phyloP scores from a whole-genome alignment of 2,888 invertebrate genomes.

The Tanaodytes sp. region DNA sequence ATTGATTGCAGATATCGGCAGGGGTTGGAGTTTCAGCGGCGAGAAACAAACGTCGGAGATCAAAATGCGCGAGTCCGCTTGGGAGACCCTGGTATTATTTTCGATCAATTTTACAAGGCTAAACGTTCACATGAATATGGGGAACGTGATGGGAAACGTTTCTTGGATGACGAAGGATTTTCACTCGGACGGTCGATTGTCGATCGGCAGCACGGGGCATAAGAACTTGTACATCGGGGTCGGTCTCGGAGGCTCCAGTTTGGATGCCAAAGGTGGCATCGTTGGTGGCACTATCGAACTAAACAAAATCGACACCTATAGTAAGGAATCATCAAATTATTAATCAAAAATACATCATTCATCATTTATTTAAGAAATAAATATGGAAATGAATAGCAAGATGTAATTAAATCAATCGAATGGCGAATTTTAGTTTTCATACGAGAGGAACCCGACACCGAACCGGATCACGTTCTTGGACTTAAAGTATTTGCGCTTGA shows the following conservation, averaged over 20 bases:
- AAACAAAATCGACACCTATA: constrained; percentile 88
- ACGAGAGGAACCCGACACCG: constrained; percentile 89
- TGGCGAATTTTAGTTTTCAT: constrained; percentile 86
- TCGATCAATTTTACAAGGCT: constrained; percentile 96
- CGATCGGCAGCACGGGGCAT: constrained; percentile 94
- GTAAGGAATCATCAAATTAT: constrained; percentile 73
- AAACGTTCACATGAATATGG: constrained; percentile 99
- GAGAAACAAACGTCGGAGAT: constrained; percentile 77
- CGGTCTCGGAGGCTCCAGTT: constrained; percentile 89
- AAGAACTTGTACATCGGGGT: constrained; percentile 93
- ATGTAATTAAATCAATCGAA: too few relatives aligned
- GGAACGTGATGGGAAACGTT: constrained; percentile 99
- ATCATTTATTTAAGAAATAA: too few relatives aligned
- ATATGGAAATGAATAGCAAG: too few relatives aligned
- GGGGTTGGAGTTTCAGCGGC: constrained; percentile 76
- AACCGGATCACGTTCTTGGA: constrained; percentile 90
- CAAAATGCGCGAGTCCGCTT: constrained; percentile 81
- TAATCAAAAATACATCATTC: too few relatives aligned
- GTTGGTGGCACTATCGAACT: constrained; percentile 96
- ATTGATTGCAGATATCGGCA: constrained; percentile 74
- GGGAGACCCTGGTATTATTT: constrained; percentile 97
- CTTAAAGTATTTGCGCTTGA: constrained; percentile 89
- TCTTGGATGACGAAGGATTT: constrained; percentile 95
- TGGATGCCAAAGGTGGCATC: constrained; percentile 97
- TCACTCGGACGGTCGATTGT: constrained; percentile 90